A percentile compares a stretch with the other conserved stretches of the same genome.
Conservation (phyloP, 2,797 vertebrate species). For the Coregonus suidteri region DNA sequence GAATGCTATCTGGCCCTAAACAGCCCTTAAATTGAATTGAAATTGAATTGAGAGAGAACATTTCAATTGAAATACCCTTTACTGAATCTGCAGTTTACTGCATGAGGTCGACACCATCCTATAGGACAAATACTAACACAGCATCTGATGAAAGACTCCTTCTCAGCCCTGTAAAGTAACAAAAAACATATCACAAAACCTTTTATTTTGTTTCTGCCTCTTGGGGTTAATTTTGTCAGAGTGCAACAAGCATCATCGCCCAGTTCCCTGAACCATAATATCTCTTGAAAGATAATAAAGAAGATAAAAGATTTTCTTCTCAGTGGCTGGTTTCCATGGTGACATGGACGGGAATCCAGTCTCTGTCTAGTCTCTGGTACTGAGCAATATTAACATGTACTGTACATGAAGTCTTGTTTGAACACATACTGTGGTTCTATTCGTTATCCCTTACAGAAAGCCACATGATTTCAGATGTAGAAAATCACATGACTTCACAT, state of each 20-base stretch:
- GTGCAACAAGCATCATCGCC: not conserved
- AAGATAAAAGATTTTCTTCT: conserved; percentile 20
- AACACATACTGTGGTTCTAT: not conserved
- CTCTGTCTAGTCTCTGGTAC: not conserved
- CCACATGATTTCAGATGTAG: no score
- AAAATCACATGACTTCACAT: no score
- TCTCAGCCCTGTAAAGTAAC: conserved; percentile 56
- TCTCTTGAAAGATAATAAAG: conserved; percentile 25
- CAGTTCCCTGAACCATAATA: conserved; percentile 11
- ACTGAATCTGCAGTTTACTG: not conserved
- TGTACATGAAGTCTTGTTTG: not conserved
- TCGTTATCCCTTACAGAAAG: not conserved
- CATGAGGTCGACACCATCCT: not conserved
- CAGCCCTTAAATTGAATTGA: no score
- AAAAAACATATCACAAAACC: conserved; percentile 34
- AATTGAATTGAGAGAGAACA: not conserved
- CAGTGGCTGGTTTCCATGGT: conserved; percentile 32
- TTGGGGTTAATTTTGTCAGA: not conserved
- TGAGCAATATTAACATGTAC: not conserved
- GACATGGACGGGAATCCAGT: conserved; percentile 4
- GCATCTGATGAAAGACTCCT: conserved; percentile 26
- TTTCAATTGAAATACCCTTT: not conserved
- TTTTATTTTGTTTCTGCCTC: not conserved
- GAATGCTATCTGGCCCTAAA: no score
- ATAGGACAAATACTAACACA: not conserved